Percentiles rank a stretch among this genome's conserved stretches.
phyloP scores from a whole-genome alignment of 2,797 vertebrate species.

The Staurois parvus region DNA sequence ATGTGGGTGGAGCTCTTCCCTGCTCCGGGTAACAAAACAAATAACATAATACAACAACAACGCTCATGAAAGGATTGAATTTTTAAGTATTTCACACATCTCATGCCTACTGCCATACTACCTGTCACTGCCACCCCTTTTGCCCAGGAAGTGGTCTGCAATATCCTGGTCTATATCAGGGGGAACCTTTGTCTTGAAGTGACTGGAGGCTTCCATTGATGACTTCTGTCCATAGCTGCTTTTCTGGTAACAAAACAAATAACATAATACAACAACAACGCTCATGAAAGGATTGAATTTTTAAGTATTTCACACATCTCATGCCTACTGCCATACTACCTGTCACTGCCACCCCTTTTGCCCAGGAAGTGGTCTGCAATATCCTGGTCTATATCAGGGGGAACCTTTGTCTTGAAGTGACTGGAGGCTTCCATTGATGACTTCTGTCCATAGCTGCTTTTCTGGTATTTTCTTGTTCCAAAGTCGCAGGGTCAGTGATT shows the following conservation, averaged over 20 bases:
- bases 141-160: background rate
- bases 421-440: background rate
- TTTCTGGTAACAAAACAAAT: background rate
- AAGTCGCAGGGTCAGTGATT: no score
- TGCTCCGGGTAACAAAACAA: background rate
- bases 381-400: background rate
- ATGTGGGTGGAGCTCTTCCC: conserved; percentile 16
- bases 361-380: background rate
- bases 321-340: background rate
- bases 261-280: background rate
- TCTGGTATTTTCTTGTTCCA: no score
- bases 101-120: background rate
- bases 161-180: background rate
- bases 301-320: no score
- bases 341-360: background rate
- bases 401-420: background rate
- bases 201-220: background rate
- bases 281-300: background rate
- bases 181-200: background rate
- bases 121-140: background rate
- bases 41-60: background rate
- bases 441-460: background rate
- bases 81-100: no score
- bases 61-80: background rate
- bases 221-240: background rate